Evolutionary conservation across 2,113 vertebrate species (phyloP).

Genomic region (Corynorhinus townsendii): DNA sequence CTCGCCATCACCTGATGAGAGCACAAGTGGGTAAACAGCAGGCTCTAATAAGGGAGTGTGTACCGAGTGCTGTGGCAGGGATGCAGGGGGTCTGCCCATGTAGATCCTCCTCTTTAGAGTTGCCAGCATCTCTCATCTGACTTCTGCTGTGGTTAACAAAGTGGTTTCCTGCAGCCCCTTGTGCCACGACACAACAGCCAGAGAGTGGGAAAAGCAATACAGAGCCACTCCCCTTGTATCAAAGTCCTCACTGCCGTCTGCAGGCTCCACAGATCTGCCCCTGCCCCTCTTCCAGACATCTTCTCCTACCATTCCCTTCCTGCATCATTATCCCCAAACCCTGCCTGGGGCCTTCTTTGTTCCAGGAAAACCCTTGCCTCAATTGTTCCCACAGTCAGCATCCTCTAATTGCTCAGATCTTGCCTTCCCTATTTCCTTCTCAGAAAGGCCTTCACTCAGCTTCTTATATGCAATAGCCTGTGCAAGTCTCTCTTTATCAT

Average conservation of each 20-base stretch:
- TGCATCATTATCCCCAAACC: background rate
- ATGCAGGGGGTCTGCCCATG: background rate
- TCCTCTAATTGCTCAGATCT: background rate
- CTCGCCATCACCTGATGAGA: no score
- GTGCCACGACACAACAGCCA: background rate
- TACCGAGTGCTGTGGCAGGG: rapidly evolving
- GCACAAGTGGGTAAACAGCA: background rate
- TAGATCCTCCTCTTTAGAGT: background rate
- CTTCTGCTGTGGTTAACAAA: background rate
- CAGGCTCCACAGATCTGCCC: background rate
- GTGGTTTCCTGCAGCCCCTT: background rate
- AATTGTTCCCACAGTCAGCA: background rate
- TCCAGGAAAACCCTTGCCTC: background rate
- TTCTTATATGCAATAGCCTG: background rate
- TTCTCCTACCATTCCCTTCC: background rate
- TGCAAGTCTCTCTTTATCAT: background rate
- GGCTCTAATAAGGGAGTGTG: background rate
- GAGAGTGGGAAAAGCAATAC: background rate
- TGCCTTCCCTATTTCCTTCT: background rate
- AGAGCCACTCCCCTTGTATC: background rate
- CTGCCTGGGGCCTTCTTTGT: background rate
- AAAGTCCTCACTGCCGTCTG: background rate
- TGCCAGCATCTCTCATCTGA: background rate
- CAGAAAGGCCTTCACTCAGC: background rate
- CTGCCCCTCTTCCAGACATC: background rate